These are phyloP conservation scores for Bucorvus abyssinicus DNA, from an alignment of 2,797 vertebrate species.

Conservation along the genomic window DNA sequence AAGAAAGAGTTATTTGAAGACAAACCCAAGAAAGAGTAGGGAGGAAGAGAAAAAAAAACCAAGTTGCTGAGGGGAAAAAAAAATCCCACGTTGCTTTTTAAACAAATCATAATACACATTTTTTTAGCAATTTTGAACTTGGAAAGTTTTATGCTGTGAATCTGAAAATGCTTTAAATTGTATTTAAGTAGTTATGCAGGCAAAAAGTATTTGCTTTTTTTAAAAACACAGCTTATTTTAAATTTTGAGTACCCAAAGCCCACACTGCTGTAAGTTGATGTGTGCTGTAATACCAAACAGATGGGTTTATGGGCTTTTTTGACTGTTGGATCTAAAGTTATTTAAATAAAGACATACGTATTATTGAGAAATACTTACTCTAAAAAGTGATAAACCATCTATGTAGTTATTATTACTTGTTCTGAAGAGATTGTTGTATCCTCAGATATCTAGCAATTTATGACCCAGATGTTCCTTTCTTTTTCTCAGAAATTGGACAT, in stretches of 20 bases:
- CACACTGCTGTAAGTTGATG: background rate
- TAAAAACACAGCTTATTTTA: background rate
- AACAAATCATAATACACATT: background rate
- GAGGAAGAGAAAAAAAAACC: background rate
- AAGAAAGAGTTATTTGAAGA: background rate
- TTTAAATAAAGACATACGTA: background rate
- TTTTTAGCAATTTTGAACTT: background rate
- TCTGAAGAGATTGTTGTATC: background rate
- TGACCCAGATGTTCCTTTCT: background rate
- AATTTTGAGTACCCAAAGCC: background rate
- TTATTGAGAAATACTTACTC: background rate
- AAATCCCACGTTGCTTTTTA: background rate
- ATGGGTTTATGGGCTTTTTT: background rate
- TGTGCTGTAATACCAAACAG: background rate
- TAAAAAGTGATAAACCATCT: background rate
- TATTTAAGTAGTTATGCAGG: background rate
- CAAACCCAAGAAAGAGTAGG: background rate
- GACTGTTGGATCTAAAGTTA: background rate
- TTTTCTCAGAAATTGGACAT: background rate
- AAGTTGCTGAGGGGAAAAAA: too few relatives aligned
- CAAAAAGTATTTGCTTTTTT: background rate
- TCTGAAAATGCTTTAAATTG: background rate
- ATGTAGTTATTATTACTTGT: background rate
- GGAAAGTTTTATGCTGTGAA: background rate
- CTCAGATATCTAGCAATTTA: background rate